Evolutionary conservation across 2,797 vertebrate species (phyloP).

Genomic region (Poecile montanus): DNA sequence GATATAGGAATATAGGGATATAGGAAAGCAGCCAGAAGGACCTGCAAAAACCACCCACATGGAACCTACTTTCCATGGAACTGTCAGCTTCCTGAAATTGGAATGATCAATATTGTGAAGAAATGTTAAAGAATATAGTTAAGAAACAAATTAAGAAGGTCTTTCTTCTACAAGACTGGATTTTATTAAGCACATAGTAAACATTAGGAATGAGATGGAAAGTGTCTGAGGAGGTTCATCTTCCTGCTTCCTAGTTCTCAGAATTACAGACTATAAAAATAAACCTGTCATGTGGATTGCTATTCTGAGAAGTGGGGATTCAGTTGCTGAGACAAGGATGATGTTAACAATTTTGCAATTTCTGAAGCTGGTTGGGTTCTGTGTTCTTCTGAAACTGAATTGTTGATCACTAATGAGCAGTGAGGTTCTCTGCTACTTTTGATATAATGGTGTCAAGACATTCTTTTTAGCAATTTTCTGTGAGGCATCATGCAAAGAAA

Average conservation of each 20-base stretch:
- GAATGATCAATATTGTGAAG: background rate
- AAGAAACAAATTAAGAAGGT: background rate
- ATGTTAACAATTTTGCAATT: slow-evolving; percentile 35
- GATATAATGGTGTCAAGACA: slow-evolving; percentile 41
- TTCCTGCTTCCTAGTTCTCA: slow-evolving; percentile 50
- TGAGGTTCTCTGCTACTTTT: slow-evolving; percentile 20
- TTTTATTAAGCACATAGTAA: slow-evolving; percentile 41
- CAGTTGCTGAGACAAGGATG: slow-evolving; percentile 47
- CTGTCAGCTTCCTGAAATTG: background rate
- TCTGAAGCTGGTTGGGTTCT: slow-evolving; percentile 21
- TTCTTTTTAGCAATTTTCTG: slow-evolving; percentile 39
- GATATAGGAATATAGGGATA: background rate
- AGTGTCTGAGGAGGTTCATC: slow-evolving; percentile 46
- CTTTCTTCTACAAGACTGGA: background rate
- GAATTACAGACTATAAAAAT: slow-evolving; percentile 69
- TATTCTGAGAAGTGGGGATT: slow-evolving; percentile 55
- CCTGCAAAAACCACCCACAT: background rate
- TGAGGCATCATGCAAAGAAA: background rate
- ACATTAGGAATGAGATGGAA: slow-evolving; percentile 26
- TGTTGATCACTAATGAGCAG: slow-evolving; percentile 22
- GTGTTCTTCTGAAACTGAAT: slow-evolving; percentile 5
- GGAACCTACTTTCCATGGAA: background rate
- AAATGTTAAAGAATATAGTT: background rate
- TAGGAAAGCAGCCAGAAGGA: background rate
- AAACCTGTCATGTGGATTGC: slow-evolving; percentile 65